These are phyloP conservation scores for roundworm (Caenorhabditis elegans) DNA, from an alignment of 1,140 invertebrate species.

Conservation along the genomic window WBcel235 BX284602.5:4160001-4160500, in stretches of 20 bases:
- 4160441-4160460: no score
- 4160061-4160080: no score
- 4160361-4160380: neutral
- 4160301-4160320: constrained; percentile 40
- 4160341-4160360: constrained; percentile 35
- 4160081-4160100: no score
- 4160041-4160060: no score
- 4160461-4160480: no score
- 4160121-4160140: no score
- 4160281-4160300: constrained; percentile 39
- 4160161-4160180: constrained; percentile 27
- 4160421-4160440: no score
- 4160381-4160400: neutral
- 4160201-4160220: constrained; percentile 42
- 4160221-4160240: constrained; percentile 44
- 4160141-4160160: no score
- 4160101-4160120: no score
- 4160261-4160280: constrained; percentile 47
- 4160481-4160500: no score
- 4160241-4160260: constrained; percentile 44
- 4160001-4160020: no score
- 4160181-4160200: constrained; percentile 11
- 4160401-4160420: neutral
- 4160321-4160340: constrained; percentile 29
- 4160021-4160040: no score